phyloP scores from a whole-genome alignment of 2,113 vertebrate species.

The Laticauda colubrina region DNA sequence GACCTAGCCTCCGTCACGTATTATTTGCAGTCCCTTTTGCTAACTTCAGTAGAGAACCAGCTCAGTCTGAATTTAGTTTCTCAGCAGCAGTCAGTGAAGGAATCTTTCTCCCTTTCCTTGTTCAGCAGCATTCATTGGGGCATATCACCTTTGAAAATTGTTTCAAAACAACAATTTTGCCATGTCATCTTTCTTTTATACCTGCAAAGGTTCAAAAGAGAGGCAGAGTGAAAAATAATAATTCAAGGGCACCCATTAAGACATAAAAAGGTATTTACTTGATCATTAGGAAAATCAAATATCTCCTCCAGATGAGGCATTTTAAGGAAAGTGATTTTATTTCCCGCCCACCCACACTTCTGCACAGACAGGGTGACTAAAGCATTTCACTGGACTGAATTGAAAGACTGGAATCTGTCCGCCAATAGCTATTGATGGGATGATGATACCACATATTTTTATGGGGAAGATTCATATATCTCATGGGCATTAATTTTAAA shows the following conservation, averaged over 20 bases:
- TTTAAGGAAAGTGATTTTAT: background rate
- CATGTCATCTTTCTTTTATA: slow-evolving; percentile 79
- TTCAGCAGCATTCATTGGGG: slow-evolving; percentile 97
- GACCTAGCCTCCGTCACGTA: slow-evolving; percentile 70
- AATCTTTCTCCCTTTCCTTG: slow-evolving; percentile 82
- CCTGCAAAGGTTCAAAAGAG: slow-evolving; percentile 67
- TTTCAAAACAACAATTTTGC: slow-evolving; percentile 76
- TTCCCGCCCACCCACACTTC: background rate
- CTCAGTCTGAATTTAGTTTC: slow-evolving; percentile 88
- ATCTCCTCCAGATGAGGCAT: background rate
- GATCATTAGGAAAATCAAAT: background rate
- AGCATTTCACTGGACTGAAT: background rate
- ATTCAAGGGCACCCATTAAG: background rate
- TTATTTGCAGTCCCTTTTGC: slow-evolving; percentile 82
- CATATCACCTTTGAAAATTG: slow-evolving; percentile 85
- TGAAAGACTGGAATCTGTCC: background rate
- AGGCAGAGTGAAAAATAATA: background rate
- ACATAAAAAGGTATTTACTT: background rate
- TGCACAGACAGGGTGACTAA: background rate
- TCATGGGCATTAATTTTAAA: background rate
- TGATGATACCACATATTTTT: background rate
- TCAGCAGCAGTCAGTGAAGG: slow-evolving; percentile 91
- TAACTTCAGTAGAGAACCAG: slow-evolving; percentile 94
- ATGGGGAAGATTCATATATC: background rate
- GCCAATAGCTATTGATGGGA: background rate